A percentile compares a stretch with the other conserved stretches of the same genome.
Conservation (phyloP, 2,113 vertebrate species). For the cat (Felis catus) region F.catus_Fca126_mat1.0 CM031412.1:4131001-4131500, state of each 20-base stretch:
- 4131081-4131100: slow-evolving; percentile 53
- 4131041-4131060: not conserved
- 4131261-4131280: not conserved
- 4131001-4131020: not conserved
- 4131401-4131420: not conserved
- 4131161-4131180: slow-evolving; percentile 6
- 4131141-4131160: not conserved
- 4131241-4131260: not conserved
- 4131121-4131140: slow-evolving; percentile 55
- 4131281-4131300: not conserved
- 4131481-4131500: slow-evolving; percentile 8
- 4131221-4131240: not conserved
- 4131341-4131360: not conserved
- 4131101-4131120: slow-evolving; percentile 59
- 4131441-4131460: not conserved
- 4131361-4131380: not conserved
- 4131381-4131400: not conserved
- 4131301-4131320: not conserved
- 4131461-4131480: not conserved
- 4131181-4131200: slow-evolving; percentile 48
- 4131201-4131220: slow-evolving; percentile 54
- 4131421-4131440: too few relatives aligned
- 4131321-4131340: not conserved
- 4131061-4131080: not conserved
- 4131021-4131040: slow-evolving; percentile 54